Base-by-base conservation (phyloP, 2,888 invertebrate species). In the Aphrophora alni region DNA sequence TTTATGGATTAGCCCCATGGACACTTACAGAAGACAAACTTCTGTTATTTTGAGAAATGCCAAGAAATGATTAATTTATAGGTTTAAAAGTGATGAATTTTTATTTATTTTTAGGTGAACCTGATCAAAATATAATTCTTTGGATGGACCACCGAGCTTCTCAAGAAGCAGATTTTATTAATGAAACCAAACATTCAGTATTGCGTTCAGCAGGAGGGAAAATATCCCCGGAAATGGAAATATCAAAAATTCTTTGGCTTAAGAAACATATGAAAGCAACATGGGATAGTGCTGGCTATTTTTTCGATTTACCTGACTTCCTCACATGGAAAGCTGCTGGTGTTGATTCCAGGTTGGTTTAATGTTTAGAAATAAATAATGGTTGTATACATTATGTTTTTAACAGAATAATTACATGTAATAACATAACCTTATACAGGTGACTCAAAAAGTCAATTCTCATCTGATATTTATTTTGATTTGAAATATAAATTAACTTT, bases 161-260 rank as follows among this genome's bases (percentile, higher is more conserved):
- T 28, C 89, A 90, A 70, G 95, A 98, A 90, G 95, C 98, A 0
- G 91, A 93, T 74, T 88, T 90, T 38, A 98, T 98, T 68, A 98
- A 98, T 87, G 89, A 90, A 73, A 92, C 92, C 0, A 89, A 92
- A 10, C 95, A 97, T 89, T 89, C 92, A 1, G 92, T 97, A 24
- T 90, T 98, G 0, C 92, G 94, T 85, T 96, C 94, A 89, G 96
- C 97, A 1, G 98, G 98, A 0, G 97, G 97, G 0, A 94, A 93
- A 89, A 94, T 98, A 7, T 98, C 98, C 0, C 90, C 96, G n/a
- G 98, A 98, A 91, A 98, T 98, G 98, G 93, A 98, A 90, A 94
- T 95, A 81, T 98, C 98, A 0, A 99, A 98, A 89, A 88, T 98
- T 24, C 88, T 98, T 33, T 99, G 98, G 98, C 87, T 98, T 0